Percentiles rank a stretch among this genome's conserved stretches.
Evolutionary conservation across 2,888 invertebrate genomes (phyloP).

Genomic region (Eupsilia transversa): DNA sequence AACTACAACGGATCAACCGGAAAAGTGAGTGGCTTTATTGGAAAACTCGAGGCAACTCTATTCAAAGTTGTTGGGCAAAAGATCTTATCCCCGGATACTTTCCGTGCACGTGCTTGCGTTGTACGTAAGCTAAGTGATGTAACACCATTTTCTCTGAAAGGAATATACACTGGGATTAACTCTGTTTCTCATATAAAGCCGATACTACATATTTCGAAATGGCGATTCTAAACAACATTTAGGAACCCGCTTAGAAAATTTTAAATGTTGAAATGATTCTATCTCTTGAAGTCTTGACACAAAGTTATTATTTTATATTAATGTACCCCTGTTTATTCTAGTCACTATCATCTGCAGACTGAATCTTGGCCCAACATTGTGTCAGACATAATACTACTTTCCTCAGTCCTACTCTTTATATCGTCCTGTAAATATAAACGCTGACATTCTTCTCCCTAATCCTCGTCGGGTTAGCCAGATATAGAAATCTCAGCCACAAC

Average conservation of each 20-base stretch:
- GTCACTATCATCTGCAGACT: too few species aligned
- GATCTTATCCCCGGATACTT: constrained; percentile 54
- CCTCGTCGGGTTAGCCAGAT: constrained; percentile 5
- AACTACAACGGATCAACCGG: constrained; percentile 48
- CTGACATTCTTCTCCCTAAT: not conserved
- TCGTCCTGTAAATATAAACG: constrained; percentile 4
- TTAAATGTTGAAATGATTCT: not conserved
- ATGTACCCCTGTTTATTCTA: not conserved
- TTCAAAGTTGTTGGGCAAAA: constrained; percentile 56
- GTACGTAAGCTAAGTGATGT: constrained; percentile 36
- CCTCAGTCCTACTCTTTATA: not conserved
- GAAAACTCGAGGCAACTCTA: constrained; percentile 60
- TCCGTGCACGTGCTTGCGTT: constrained; percentile 49
- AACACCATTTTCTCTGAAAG: constrained; percentile 32
- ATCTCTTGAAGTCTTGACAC: too few species aligned
- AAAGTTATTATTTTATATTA: not conserved
- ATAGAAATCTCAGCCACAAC: not conserved
- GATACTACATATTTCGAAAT: not conserved
- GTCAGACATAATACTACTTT: not conserved
- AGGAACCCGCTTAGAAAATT: too few species aligned
- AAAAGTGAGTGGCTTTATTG: constrained; percentile 60
- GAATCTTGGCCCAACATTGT: not conserved
- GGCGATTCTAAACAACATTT: not conserved
- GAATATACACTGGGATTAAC: constrained; percentile 21
- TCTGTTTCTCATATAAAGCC: not conserved